Conservation (phyloP, 1,140 invertebrate species). For the Neodiprion pinetum region DNA sequence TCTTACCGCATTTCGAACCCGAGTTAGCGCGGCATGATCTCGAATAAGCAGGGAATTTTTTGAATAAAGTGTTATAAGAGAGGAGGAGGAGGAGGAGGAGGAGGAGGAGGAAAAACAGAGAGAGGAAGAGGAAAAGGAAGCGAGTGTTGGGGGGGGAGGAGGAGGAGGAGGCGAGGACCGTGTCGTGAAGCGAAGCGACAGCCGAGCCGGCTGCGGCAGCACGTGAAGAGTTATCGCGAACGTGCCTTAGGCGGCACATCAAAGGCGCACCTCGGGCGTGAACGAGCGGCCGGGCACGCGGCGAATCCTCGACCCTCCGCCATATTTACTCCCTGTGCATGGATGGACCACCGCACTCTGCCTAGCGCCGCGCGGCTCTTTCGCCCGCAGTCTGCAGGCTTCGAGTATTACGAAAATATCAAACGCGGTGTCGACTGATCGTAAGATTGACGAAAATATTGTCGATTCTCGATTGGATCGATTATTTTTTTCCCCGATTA, state of each 20-base stretch:
- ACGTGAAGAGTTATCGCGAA: conserved; percentile 53
- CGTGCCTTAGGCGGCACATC: conserved; percentile 56
- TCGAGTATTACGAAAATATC: no score
- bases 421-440: no score
- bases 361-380: no score
- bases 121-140: conserved; percentile 28
- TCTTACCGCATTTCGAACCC: no score
- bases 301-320: conserved; percentile 52
- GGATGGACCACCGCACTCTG: conserved; percentile 46
- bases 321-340: conserved; percentile 49
- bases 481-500: no score
- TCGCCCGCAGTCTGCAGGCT: no score
- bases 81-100: no score
- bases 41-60: no score
- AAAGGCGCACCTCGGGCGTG: conserved; percentile 59
- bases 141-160: conserved; percentile 27
- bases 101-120: conserved; percentile 28
- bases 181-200: conserved; percentile 25
- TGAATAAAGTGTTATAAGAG: no score
- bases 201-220: background rate
- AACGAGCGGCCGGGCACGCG: conserved; percentile 58
- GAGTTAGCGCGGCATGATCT: no score
- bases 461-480: no score
- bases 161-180: conserved; percentile 30
- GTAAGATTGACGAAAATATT: no score